Percentiles rank a stretch among this genome's conserved stretches.
These are phyloP conservation scores for Heliconius nattereri DNA, from an alignment of 1,140 invertebrate species.

Conservation along the genomic window DNA sequence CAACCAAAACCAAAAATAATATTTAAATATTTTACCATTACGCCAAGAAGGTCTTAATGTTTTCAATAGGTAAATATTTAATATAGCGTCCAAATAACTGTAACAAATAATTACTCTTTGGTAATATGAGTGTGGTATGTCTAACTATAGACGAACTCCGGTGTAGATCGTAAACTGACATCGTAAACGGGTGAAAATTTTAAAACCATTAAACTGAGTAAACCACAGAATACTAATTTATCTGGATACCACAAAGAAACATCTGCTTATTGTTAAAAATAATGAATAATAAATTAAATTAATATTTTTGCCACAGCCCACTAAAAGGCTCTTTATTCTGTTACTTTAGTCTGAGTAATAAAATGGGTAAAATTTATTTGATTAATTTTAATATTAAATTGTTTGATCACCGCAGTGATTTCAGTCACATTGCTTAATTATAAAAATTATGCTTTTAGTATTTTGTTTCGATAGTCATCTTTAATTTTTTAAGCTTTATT, in stretches of 20 bases:
- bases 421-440: too few relatives aligned
- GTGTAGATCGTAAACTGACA: slow-evolving; percentile 35
- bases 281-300: not conserved
- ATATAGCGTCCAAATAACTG: slow-evolving; percentile 27
- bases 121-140: slow-evolving; percentile 33
- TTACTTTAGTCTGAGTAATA: not conserved
- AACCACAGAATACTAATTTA: slow-evolving; percentile 31
- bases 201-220: slow-evolving; percentile 27
- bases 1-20: not conserved
- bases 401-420: too few relatives aligned
- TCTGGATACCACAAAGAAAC: slow-evolving; percentile 15
- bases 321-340: not conserved
- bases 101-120: slow-evolving; percentile 24
- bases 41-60: not conserved
- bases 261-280: slow-evolving; percentile 6
- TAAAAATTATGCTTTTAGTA: too few relatives aligned
- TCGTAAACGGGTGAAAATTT: slow-evolving; percentile 45
- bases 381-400: too few relatives aligned
- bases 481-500: too few relatives aligned
- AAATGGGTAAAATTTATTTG: too few relatives aligned
- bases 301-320: not conserved
- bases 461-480: too few relatives aligned
- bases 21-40: not conserved
- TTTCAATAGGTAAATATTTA: slow-evolving; percentile 6
- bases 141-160: slow-evolving; percentile 20